A percentile compares a stretch with the other conserved stretches of the same genome.
phyloP scores from a whole-genome alignment of 2,113 vertebrate genomes.

The Burhinus bistriatus region DNA sequence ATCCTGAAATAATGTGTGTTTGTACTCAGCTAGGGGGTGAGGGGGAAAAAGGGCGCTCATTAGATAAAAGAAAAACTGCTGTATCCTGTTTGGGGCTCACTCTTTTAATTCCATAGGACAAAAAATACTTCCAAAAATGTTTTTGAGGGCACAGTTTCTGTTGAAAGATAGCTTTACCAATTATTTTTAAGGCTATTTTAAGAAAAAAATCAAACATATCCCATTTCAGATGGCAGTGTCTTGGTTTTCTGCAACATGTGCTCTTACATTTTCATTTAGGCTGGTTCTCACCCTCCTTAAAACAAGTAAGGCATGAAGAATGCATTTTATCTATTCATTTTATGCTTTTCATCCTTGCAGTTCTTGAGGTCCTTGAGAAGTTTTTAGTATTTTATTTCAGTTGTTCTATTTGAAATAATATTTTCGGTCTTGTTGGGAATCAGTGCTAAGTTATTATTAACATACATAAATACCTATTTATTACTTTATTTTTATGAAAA shows the following conservation, averaged over 20 bases:
- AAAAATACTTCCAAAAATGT: neutral
- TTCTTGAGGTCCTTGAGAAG: neutral
- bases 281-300: neutral
- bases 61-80: neutral
- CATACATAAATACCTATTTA: neutral
- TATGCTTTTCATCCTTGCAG: neutral
- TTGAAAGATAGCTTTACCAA: neutral
- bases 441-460: neutral
- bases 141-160: neutral
- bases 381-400: neutral
- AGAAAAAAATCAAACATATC: neutral
- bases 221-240: neutral
- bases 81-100: neutral
- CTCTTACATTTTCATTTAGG: neutral
- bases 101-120: neutral
- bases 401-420: neutral
- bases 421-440: neutral
- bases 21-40: neutral
- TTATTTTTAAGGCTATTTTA: neutral
- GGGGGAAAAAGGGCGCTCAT: fast-evolving
- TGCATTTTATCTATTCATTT: neutral
- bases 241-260: neutral
- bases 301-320: neutral
- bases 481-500: neutral
- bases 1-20: neutral